These are phyloP conservation scores for Chromis chromis DNA, from an alignment of 2,797 vertebrate species.

Conservation along the genomic window DNA sequence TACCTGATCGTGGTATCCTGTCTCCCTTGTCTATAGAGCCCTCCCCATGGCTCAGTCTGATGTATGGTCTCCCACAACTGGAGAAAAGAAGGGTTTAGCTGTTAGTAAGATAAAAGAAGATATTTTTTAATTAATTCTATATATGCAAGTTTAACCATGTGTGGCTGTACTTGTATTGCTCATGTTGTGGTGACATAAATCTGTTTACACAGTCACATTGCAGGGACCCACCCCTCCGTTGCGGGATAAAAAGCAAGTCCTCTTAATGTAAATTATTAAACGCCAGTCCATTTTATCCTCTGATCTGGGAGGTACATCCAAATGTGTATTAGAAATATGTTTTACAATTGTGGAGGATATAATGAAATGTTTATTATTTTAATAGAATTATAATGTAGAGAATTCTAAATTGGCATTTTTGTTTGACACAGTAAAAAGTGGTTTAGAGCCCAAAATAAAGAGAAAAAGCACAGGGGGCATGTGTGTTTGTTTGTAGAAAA, in stretches of 20 bases:
- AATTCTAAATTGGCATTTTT: background rate
- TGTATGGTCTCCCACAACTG: conserved; percentile 95
- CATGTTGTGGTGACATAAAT: background rate
- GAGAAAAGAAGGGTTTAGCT: conserved; percentile 50
- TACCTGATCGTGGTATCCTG: conserved; percentile 89
- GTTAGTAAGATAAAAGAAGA: conserved; percentile 27
- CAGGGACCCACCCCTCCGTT: background rate
- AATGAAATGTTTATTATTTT: conserved; percentile 1
- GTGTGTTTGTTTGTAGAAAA: conserved; percentile 24
- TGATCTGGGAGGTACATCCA: background rate
- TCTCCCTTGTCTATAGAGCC: conserved; percentile 86
- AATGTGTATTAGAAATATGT: background rate
- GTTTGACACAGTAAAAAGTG: conserved; percentile 7
- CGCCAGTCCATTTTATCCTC: background rate
- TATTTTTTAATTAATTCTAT: conserved; percentile 5
- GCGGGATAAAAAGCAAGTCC: background rate
- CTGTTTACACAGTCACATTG: background rate
- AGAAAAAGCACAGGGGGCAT: conserved; percentile 13
- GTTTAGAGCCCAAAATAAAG: conserved; percentile 1
- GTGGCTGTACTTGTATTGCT: background rate
- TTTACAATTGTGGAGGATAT: background rate
- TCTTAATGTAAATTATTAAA: background rate
- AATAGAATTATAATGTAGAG: background rate
- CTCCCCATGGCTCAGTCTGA: conserved; percentile 85
- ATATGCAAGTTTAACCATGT: background rate